These are phyloP conservation scores for Cosmopolites sordidus DNA, from an alignment of 2,888 invertebrate genomes.

Conservation along the genomic window DNA sequence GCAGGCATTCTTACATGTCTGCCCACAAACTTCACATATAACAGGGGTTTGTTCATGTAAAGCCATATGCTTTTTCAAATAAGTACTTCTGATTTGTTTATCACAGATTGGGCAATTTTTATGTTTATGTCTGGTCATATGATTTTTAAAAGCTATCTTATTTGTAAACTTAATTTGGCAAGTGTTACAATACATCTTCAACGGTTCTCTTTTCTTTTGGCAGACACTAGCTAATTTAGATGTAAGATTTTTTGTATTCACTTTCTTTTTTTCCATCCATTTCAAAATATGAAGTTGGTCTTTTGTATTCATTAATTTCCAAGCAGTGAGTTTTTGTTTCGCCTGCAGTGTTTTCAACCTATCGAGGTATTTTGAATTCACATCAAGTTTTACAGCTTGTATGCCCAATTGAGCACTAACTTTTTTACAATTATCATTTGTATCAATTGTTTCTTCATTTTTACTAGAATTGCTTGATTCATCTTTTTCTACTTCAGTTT, in stretches of 20 bases:
- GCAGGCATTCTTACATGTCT: conserved; percentile 39
- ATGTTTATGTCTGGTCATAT: conserved; percentile 36
- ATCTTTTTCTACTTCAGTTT: neutral
- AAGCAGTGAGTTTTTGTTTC: conserved; percentile 11
- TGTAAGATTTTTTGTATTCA: conserved; percentile 6
- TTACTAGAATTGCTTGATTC: too few relatives aligned
- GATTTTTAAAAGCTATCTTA: conserved; percentile 28
- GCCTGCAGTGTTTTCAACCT: conserved; percentile 7
- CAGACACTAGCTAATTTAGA: conserved; percentile 1
- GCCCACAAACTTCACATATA: conserved; percentile 41
- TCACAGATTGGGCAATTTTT: conserved; percentile 39
- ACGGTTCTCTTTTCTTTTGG: conserved; percentile 13
- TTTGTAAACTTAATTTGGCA: conserved; percentile 30
- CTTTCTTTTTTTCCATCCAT: conserved; percentile 13
- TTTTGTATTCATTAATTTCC: conserved; percentile 13
- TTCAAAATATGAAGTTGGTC: conserved; percentile 14
- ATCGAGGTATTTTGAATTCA: conserved; percentile 11
- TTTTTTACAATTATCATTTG: too few relatives aligned
- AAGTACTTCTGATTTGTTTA: conserved; percentile 34
- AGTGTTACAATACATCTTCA: conserved; percentile 25
- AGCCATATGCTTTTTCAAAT: conserved; percentile 38
- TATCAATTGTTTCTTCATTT: neutral
- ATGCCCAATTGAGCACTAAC: conserved; percentile 10
- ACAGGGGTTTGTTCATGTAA: conserved; percentile 37
- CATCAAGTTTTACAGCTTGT: conserved; percentile 11